Percentiles rank a stretch among this genome's conserved stretches.
These are phyloP conservation scores for Plumapathes pennacea DNA, from an alignment of 92 coral and sea anemone species.

Conservation along the genomic window DNA sequence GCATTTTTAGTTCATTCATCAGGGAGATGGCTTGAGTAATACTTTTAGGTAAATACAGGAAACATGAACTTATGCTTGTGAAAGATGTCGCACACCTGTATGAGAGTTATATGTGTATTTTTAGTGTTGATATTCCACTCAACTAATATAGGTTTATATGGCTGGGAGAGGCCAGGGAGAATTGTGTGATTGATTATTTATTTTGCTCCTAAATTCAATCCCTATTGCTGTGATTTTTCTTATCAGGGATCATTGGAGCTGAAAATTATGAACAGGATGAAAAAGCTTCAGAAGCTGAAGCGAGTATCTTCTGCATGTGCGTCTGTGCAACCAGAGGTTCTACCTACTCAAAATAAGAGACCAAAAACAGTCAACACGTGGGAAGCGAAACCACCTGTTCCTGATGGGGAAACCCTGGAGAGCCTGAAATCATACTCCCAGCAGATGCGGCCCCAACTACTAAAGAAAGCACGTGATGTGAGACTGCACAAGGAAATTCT, in stretches of 20 bases:
- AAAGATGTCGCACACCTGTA: too few relatives aligned
- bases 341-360: neutral
- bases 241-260: conserved; percentile 1
- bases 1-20: too few relatives aligned
- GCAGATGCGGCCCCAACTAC: neutral
- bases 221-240: too few relatives aligned
- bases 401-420: conserved; percentile 11
- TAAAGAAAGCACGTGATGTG: conserved; percentile 1
- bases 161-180: too few relatives aligned
- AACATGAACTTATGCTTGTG: too few relatives aligned
- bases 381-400: neutral
- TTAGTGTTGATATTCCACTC: too few relatives aligned
- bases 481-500: conserved; percentile 9
- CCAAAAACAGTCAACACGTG: neutral
- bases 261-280: conserved; percentile 5
- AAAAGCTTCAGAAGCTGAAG: conserved; percentile 5
- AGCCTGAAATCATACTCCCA: neutral
- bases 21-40: too few relatives aligned
- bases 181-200: too few relatives aligned
- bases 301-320: neutral
- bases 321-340: neutral
- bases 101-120: too few relatives aligned
- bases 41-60: too few relatives aligned
- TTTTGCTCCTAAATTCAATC: too few relatives aligned
- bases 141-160: too few relatives aligned